Evolutionary conservation across 2,797 vertebrate genomes (phyloP).

Genomic region (Astyanax mexicanus): DNA sequence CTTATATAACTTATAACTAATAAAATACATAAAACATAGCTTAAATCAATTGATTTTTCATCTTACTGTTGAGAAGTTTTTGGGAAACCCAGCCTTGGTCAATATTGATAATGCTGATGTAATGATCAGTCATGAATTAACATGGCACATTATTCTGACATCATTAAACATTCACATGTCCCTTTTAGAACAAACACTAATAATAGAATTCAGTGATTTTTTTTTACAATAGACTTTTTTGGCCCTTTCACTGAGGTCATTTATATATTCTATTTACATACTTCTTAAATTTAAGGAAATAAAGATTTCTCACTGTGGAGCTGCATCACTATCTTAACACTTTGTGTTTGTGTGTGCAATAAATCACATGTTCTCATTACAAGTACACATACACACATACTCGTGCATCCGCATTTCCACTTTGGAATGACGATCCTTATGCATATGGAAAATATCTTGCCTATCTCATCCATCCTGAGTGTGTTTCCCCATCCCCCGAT

Average conservation of each 20-base stretch:
- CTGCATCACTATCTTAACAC: no score
- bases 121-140: neutral
- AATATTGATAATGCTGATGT: neutral
- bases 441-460: neutral
- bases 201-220: neutral
- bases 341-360: no score
- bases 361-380: neutral
- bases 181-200: neutral
- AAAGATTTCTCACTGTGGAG: no score
- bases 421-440: no score
- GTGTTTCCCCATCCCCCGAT: no score
- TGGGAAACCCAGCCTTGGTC: neutral
- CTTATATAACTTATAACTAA: no score
- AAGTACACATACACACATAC: neutral
- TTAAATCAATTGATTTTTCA: no score
- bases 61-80: no score
- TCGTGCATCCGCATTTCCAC: neutral
- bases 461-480: no score
- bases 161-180: neutral
- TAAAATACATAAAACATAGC: no score
- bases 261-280: constrained; percentile 11
- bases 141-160: constrained; percentile 2
- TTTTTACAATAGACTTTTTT: neutral
- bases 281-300: neutral
- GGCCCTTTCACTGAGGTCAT: neutral